Conservation (phyloP, 2,113 vertebrate species). For the Oryzias curvinotus region DNA sequence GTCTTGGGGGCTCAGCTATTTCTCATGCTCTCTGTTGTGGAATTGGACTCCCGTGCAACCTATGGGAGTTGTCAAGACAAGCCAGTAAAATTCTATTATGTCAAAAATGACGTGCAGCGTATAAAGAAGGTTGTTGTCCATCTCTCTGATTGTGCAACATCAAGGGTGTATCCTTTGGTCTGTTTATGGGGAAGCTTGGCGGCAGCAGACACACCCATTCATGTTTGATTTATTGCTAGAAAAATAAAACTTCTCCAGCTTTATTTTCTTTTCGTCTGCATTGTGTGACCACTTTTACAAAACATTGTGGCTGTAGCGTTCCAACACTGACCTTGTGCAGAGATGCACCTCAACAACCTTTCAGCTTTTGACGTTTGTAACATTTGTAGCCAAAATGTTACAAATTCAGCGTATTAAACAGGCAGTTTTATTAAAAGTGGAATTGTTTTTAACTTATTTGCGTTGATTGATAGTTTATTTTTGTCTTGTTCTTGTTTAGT, state of each 20-base stretch:
- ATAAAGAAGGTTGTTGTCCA: constrained; percentile 37
- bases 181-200: constrained; percentile 59
- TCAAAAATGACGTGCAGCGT: constrained; percentile 13
- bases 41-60: constrained; percentile 14
- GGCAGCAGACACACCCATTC: constrained; percentile 46
- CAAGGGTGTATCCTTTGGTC: constrained; percentile 32
- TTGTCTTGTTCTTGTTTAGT: no score
- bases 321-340: constrained; percentile 5
- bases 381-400: neutral
- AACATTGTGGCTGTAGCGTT: constrained; percentile 12
- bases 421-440: no score
- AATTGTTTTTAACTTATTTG: no score
- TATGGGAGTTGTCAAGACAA: neutral
- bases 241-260: constrained; percentile 33
- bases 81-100: constrained; percentile 12
- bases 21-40: constrained; percentile 37
- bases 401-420: no score
- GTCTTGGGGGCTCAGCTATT: constrained; percentile 7
- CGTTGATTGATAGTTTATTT: no score
- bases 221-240: constrained; percentile 55
- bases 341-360: constrained; percentile 14
- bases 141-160: constrained; percentile 53
- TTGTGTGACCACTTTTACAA: constrained; percentile 39
- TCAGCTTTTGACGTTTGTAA: constrained; percentile 42
- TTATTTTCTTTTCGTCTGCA: constrained; percentile 47